Evolutionary conservation across 1,140 invertebrate species (phyloP).

Genomic region (Phthorimaea operculella): DNA sequence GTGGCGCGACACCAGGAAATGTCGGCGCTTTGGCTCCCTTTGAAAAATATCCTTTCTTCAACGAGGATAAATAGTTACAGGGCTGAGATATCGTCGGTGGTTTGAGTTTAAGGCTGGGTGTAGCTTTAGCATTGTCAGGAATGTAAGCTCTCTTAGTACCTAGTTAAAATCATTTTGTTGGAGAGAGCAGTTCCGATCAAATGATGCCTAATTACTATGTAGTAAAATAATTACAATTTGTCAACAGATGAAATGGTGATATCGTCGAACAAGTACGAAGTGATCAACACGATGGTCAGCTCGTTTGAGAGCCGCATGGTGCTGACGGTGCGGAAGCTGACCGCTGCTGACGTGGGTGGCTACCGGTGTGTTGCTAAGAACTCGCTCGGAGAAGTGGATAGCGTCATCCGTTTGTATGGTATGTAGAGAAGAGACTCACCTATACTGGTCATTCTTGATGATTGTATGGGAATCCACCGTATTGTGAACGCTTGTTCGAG

Average conservation of each 20-base stretch:
- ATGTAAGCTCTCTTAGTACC: no score
- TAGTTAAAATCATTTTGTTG: no score
- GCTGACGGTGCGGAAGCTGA: slow-evolving; percentile 82
- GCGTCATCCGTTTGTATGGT: slow-evolving; percentile 91
- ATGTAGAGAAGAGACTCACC: slow-evolving; percentile 20
- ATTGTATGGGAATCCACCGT: no score
- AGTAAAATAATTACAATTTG: not conserved
- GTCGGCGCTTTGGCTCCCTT: slow-evolving; percentile 19
- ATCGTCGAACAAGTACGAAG: slow-evolving; percentile 82
- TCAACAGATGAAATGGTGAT: slow-evolving; percentile 84
- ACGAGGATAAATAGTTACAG: slow-evolving; percentile 14
- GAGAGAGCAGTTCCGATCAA: no score
- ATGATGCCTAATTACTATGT: no score
- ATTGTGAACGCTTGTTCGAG: slow-evolving; percentile 81
- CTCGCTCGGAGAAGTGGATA: slow-evolving; percentile 89
- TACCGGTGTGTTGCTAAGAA: slow-evolving; percentile 94
- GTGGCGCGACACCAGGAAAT: slow-evolving; percentile 25
- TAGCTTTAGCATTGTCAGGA: no score
- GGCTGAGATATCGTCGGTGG: not conserved
- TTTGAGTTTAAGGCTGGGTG: no score
- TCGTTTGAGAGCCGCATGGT: slow-evolving; percentile 87
- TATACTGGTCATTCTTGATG: no score
- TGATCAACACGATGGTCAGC: slow-evolving; percentile 77
- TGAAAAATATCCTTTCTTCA: slow-evolving; percentile 30
- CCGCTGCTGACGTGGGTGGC: slow-evolving; percentile 82